Evolutionary conservation across 2,797 vertebrate genomes (phyloP).

Genomic region (Paramormyrops hopkinsi): DNA sequence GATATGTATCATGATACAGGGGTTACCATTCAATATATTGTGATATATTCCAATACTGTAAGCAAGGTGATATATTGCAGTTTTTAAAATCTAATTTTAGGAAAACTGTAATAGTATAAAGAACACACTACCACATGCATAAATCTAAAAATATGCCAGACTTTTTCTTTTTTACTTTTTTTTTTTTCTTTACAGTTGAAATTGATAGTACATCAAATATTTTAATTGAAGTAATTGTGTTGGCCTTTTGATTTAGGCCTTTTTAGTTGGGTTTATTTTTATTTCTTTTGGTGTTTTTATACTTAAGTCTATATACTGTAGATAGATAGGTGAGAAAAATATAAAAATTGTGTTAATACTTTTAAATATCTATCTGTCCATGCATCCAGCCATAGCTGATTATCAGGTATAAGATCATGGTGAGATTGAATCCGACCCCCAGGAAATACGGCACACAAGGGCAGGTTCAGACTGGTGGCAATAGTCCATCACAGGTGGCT

Average conservation of each 20-base stretch:
- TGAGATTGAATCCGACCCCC: neutral
- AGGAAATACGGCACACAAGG: neutral
- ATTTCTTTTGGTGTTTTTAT: neutral
- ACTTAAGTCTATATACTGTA: neutral
- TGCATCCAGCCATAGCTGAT: neutral
- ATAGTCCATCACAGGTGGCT: neutral
- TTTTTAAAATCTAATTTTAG: neutral
- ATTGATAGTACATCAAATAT: neutral
- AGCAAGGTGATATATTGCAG: neutral
- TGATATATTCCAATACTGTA: neutral
- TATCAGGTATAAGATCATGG: neutral
- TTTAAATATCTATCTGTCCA: neutral
- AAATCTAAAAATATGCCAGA: neutral
- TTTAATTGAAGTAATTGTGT: neutral
- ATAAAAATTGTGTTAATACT: neutral
- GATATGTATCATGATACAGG: neutral
- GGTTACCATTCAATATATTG: neutral
- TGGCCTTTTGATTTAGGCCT: neutral
- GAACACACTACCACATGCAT: neutral
- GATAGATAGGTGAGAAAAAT: neutral
- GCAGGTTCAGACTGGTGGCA: neutral
- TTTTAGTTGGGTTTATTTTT: neutral
- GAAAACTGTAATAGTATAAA: neutral
- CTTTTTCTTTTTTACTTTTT: neutral
- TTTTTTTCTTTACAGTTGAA: neutral